These are phyloP conservation scores for Tupiocoris notatus DNA, from an alignment of 2,888 invertebrate species.

Conservation along the genomic window DNA sequence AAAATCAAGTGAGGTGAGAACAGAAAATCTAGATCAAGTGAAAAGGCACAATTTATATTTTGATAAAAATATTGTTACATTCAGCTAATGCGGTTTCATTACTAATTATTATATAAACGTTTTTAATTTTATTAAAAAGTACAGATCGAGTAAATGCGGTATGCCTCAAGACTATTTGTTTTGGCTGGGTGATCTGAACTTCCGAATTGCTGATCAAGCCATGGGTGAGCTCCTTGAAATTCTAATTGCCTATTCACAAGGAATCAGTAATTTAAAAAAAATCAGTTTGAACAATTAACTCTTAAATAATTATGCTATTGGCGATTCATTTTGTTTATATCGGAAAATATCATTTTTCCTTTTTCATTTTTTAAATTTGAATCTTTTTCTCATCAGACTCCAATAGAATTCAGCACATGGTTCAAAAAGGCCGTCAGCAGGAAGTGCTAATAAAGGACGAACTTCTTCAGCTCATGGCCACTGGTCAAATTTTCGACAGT, in stretches of 20 bases:
- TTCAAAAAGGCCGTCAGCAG: conserved; percentile 34
- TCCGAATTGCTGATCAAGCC: conserved; percentile 32
- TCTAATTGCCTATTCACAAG: no score
- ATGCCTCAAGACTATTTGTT: conserved; percentile 42
- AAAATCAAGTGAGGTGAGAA: no score
- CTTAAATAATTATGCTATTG: not conserved
- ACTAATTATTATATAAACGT: no score
- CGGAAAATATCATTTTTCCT: not conserved
- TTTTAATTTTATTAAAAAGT: no score
- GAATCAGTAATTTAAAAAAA: no score
- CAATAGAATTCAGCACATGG: conserved; percentile 35
- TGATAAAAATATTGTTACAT: no score
- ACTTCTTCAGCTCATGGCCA: conserved; percentile 3
- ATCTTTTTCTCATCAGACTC: no score
- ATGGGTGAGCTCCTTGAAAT: not conserved
- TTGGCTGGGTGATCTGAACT: conserved; percentile 46
- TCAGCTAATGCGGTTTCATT: no score
- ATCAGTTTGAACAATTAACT: no score
- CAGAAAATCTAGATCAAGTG: no score
- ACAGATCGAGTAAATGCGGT: no score
- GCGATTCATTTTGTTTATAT: not conserved
- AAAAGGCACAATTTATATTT: no score
- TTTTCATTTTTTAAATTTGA: not conserved
- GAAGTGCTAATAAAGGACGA: conserved; percentile 40
- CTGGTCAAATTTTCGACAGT: conserved; percentile 36